Conservation (phyloP, 2,888 invertebrate species). For the Sthenelais limicola region DNA sequence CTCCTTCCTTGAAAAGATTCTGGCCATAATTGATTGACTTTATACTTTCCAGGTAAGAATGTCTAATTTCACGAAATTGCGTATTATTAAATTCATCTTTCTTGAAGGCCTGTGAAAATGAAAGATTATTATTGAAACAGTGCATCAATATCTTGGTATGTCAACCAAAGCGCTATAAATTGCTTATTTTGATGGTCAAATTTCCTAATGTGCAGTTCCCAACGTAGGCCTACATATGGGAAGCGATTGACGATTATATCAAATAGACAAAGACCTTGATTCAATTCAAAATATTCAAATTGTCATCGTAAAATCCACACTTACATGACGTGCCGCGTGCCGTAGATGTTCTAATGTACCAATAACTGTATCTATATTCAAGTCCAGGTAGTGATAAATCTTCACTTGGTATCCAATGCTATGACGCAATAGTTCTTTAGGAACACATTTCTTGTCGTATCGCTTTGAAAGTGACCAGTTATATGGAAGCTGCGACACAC, state of each 20-base stretch:
- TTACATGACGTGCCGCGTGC: constrained; percentile 20
- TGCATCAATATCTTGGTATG: no score
- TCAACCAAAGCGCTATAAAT: no score
- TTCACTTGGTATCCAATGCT: constrained; percentile 13
- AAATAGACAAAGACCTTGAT: no score
- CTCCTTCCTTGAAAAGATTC: constrained; percentile 17
- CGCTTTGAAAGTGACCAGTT: constrained; percentile 21
- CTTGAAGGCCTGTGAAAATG: constrained; percentile 6
- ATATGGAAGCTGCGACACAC: neutral
- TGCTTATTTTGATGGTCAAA: no score
- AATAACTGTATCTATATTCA: neutral
- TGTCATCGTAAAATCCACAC: no score
- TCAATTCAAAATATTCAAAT: no score
- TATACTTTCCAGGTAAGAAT: neutral
- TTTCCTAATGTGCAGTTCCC: no score
- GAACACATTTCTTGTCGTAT: neutral
- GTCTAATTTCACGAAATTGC: neutral
- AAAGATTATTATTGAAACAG: no score
- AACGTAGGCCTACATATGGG: no score
- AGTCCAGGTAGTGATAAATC: neutral
- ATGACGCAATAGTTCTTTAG: constrained; percentile 5
- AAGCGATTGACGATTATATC: no score
- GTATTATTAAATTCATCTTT: constrained; percentile 14
- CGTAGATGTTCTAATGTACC: neutral
- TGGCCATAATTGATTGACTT: neutral